Percentiles rank a stretch among this genome's conserved stretches.
Evolutionary conservation across 2,113 vertebrate species (phyloP).

Genomic region (Microtus pennsylvanicus): DNA sequence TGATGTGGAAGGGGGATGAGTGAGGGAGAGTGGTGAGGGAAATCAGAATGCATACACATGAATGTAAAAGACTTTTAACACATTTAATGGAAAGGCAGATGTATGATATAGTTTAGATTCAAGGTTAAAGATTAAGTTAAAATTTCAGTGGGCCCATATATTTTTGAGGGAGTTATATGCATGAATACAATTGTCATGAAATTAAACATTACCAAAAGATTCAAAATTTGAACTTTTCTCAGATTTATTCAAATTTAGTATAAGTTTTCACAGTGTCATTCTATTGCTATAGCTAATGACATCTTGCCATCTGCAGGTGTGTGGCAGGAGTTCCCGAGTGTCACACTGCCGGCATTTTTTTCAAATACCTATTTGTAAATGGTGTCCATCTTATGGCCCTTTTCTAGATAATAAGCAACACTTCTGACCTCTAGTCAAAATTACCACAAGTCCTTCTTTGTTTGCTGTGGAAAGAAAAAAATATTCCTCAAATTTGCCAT

Average conservation of each 20-base stretch:
- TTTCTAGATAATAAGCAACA: neutral
- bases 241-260: neutral
- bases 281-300: neutral
- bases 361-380: neutral
- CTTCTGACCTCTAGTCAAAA: neutral
- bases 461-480: neutral
- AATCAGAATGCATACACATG: neutral
- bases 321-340: neutral
- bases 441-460: accelerated
- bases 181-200: neutral
- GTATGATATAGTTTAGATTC: accelerated
- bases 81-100: neutral
- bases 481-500: neutral
- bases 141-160: neutral
- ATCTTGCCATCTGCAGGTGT: neutral
- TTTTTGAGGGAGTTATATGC: neutral
- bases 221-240: neutral
- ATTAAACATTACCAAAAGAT: neutral
- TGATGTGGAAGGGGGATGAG: neutral
- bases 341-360: neutral
- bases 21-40: neutral
- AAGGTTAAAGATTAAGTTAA: neutral
- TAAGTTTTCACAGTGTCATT: neutral
- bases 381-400: accelerated
- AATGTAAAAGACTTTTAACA: neutral